Conservation (phyloP, 2,888 invertebrate species). For the Anthophora plumipes region DNA sequence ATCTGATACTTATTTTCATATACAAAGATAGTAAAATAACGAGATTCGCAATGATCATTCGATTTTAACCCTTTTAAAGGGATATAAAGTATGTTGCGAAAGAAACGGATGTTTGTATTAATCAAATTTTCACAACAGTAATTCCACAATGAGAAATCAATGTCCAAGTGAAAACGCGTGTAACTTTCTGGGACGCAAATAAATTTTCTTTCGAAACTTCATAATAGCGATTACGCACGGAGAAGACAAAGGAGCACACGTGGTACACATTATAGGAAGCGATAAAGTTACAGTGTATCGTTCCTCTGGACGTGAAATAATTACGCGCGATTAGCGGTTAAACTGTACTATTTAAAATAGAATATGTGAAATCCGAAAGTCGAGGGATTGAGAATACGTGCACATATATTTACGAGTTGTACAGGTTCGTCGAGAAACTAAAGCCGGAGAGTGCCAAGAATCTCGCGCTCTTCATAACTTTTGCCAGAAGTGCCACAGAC, state of each 20-base stretch:
- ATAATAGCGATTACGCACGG: neutral
- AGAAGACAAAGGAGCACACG: neutral
- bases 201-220: neutral
- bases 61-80: neutral
- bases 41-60: neutral
- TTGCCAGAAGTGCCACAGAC: conserved; percentile 45
- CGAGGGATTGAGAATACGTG: neutral
- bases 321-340: conserved; percentile 17
- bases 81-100: neutral
- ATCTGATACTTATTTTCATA: too few species aligned
- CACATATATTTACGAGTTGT: neutral
- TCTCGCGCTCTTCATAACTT: conserved; percentile 39
- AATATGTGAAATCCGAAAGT: conserved; percentile 25
- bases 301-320: conserved; percentile 20
- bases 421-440: conserved; percentile 13
- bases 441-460: conserved; percentile 42
- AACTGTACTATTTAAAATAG: conserved; percentile 40
- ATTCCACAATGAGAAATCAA: neutral
- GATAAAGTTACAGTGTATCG: neutral
- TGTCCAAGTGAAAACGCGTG: neutral
- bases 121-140: neutral
- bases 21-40: too few species aligned
- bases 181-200: neutral
- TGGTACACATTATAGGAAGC: neutral
- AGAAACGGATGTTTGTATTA: neutral